Evolutionary conservation across 35 echinoderm and acorn worm species (phyloP).

Genomic region (Ophiothrix spiculata): DNA sequence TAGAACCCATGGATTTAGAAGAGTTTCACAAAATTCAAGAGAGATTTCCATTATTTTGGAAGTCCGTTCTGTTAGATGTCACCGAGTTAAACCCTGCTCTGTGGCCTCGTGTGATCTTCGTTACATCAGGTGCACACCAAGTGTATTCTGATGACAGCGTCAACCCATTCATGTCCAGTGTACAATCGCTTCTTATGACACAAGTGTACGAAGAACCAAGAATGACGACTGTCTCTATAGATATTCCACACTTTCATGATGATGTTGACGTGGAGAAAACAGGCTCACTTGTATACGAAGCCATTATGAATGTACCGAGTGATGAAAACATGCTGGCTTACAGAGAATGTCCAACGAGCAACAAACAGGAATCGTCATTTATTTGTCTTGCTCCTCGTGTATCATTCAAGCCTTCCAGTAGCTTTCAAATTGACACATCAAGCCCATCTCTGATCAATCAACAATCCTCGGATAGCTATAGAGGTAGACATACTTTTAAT

Average conservation of each 20-base stretch:
- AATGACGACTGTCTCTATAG: constrained; percentile 17
- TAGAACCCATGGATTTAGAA: not conserved
- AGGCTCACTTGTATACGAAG: not conserved
- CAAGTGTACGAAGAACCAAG: constrained; percentile 47
- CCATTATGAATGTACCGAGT: not conserved
- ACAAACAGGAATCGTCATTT: not conserved
- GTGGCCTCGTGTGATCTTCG: not conserved
- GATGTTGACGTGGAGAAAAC: not conserved
- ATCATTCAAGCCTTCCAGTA: not conserved
- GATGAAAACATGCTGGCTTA: not conserved
- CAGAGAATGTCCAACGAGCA: too few relatives aligned
- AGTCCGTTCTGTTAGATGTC: not conserved
- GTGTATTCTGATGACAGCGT: not conserved
- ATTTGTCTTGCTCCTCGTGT: not conserved
- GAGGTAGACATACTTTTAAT: constrained; percentile 9
- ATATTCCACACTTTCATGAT: constrained; percentile 41
- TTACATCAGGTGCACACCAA: not conserved
- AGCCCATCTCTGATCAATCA: not conserved
- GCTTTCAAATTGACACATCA: too few relatives aligned
- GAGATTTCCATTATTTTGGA: not conserved
- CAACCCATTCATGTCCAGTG: constrained; percentile 36
- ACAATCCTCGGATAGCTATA: not conserved
- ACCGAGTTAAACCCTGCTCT: not conserved
- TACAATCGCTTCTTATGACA: constrained; percentile 36
- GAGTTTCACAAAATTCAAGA: not conserved